These are phyloP conservation scores for Vulpes lagopus DNA, from an alignment of 2,113 vertebrate genomes.

Conservation along the genomic window DNA sequence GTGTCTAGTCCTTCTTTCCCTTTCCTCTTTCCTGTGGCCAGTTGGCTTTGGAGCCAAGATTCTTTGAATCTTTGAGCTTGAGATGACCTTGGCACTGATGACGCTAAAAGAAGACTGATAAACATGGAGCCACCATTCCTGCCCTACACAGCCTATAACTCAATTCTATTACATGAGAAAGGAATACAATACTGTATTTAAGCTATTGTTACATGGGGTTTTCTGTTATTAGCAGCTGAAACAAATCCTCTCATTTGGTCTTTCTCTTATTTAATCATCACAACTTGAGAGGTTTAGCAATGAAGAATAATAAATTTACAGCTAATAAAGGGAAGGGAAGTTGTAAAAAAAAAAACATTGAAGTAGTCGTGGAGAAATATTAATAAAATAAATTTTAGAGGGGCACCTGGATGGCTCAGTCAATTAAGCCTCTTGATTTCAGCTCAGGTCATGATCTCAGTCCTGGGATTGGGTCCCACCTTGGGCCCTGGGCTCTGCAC, in stretches of 20 bases:
- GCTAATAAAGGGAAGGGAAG: background rate
- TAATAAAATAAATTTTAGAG: background rate
- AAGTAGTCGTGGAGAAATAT: background rate
- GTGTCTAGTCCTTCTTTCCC: background rate
- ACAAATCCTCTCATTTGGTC: background rate
- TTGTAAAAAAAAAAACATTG: background rate
- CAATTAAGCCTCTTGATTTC: background rate
- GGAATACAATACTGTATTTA: background rate
- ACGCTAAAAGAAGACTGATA: background rate
- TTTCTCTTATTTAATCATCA: background rate
- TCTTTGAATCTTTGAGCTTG: background rate
- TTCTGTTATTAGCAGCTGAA: background rate
- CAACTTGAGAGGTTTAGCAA: background rate
- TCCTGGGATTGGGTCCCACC: background rate
- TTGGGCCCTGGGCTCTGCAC: too few relatives aligned
- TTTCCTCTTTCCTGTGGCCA: background rate
- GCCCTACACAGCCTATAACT: background rate
- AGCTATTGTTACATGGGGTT: background rate
- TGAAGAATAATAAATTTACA: background rate
- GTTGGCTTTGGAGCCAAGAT: background rate
- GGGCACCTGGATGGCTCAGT: background rate
- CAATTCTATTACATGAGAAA: background rate
- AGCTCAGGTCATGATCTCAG: background rate
- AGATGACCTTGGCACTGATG: background rate
- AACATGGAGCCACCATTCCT: background rate